Conservation (phyloP, 23 tunicate genomes). For the Halocynthia aurantium region DNA sequence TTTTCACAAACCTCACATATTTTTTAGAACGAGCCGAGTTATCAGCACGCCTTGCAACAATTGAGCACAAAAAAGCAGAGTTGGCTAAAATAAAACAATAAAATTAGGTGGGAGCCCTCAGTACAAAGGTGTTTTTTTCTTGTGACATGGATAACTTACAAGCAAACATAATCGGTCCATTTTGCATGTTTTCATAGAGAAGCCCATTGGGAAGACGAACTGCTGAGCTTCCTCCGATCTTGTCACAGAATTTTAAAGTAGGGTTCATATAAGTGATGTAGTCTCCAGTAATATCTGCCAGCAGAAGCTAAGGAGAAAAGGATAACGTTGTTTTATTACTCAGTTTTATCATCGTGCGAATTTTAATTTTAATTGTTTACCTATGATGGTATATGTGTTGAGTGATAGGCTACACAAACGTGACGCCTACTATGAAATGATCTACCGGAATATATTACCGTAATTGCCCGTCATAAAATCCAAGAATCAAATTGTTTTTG, state of each 20-base stretch:
- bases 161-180: conserved; percentile 16
- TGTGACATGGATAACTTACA: conserved; percentile 12
- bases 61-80: conserved; percentile 48
- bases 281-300: conserved; percentile 31
- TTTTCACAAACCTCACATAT: conserved; percentile 34
- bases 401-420: too few relatives aligned
- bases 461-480: too few relatives aligned
- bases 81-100: conserved; percentile 37
- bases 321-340: background rate
- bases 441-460: too few relatives aligned
- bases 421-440: too few relatives aligned
- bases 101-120: background rate
- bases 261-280: conserved; percentile 23
- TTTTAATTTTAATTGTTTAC: too few relatives aligned
- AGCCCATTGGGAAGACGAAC: conserved; percentile 24
- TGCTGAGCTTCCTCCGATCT: conserved; percentile 9
- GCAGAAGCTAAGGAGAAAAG: conserved; percentile 7
- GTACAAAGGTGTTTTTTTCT: background rate
- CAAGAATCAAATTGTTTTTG: too few relatives aligned
- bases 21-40: background rate
- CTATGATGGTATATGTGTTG: too few relatives aligned
- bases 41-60: conserved; percentile 22
- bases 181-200: background rate
- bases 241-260: conserved; percentile 25
- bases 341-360: background rate